Evolutionary conservation across 2,888 invertebrate genomes (phyloP), one percentile per base, ranked within the genome.

Genomic region (Polyploca ridens): DNA sequence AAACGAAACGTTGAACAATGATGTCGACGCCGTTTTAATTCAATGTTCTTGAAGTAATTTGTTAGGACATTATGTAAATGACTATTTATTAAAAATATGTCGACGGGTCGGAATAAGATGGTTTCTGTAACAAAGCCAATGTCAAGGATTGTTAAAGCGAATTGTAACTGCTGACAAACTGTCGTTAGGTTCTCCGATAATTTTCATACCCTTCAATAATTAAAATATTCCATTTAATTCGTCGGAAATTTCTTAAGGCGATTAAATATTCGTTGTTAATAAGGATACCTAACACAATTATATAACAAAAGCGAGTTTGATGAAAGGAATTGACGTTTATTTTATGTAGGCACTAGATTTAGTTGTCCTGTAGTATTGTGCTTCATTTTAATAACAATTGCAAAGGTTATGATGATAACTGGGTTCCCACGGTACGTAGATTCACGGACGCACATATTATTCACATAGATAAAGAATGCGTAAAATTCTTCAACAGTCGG

Each of bases 51-150:
- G 65, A 11, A 77, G 77, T 78, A 77, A 81, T 82, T 83, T 78
- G 72, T 70, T 71, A 77, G 77, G 76, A 78, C 81, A 83, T 83
- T 83, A 84, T 80, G 76, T 77, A 78, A 78, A 83, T 83, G 81
- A 81, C 74, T 79, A 77, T 79, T 82, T 78, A 77, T 84, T 78
- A 81, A 81, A 79, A 82, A 78, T 76, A 78, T 75, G 60, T 63
- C 68, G 69, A 54, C 33, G 59, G 63, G n/a, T 66, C 61, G 63
- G 60, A 33, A 62, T 57, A 14, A 62, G 60, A 35, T 63, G 54
- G 33, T 13, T 54, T 54, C 10, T 10, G 19, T 19, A 54, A 54
- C 19, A n/a, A 46, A 46, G 46, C 54, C 10, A 10, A 54, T 54
- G 54, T 10, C 54, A 19, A 54, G 14, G 54, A 19, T 54, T 54